phyloP scores from a whole-genome alignment of 2,113 vertebrate genomes.

The Sorex fumeus region DNA sequence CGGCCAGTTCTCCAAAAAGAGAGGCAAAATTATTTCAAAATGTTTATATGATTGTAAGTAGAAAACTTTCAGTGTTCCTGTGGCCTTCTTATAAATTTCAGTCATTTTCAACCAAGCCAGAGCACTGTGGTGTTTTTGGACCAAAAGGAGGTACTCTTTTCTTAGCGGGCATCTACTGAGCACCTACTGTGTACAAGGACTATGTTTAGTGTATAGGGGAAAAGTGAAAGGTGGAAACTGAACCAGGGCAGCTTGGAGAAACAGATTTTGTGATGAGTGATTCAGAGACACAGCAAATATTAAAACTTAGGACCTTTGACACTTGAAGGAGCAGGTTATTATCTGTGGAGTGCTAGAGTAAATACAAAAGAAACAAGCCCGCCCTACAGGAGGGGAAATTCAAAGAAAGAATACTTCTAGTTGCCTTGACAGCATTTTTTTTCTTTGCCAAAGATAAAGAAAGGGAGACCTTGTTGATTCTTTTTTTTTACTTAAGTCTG shows the following conservation, averaged over 20 bases:
- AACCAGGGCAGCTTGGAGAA: background rate
- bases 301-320: background rate
- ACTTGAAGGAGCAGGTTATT: background rate
- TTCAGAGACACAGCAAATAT: slow-evolving; percentile 19
- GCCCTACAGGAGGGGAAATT: background rate
- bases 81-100: slow-evolving; percentile 31
- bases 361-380: background rate
- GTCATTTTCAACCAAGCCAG: background rate
- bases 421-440: slow-evolving; percentile 8
- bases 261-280: background rate
- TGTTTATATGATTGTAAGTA: slow-evolving; percentile 50
- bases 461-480: background rate
- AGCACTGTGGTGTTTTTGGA: slow-evolving; percentile 2
- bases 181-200: background rate
- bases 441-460: slow-evolving; percentile 14
- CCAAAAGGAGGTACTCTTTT: background rate
- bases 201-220: background rate
- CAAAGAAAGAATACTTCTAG: slow-evolving; percentile 43
- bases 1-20: slow-evolving; percentile 54
- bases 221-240: background rate
- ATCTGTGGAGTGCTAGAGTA: background rate
- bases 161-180: background rate
- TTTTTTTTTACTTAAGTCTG: background rate
- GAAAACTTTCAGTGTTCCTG: slow-evolving; percentile 38
- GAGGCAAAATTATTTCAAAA: slow-evolving; percentile 56